Evolutionary conservation across 2,888 invertebrate species (phyloP).

Genomic region (Stegana nigrithorax): DNA sequence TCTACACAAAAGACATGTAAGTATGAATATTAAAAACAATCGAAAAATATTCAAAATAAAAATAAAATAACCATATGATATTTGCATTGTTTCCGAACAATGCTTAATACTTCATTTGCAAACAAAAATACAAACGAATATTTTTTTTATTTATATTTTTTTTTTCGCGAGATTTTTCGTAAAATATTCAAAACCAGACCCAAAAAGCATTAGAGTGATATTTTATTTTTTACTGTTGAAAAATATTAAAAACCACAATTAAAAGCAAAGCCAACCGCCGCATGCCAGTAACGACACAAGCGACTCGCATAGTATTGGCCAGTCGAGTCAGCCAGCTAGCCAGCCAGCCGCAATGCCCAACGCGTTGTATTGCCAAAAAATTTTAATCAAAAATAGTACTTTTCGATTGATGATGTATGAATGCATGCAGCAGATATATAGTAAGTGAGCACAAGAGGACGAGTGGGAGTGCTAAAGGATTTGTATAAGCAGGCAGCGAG

Average conservation of each 20-base stretch:
- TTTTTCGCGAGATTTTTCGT: conserved; percentile 29
- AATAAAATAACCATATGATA: conserved; percentile 49
- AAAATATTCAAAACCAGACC: conserved; percentile 46
- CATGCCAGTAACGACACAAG: conserved; percentile 1
- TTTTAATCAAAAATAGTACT: conserved; percentile 63
- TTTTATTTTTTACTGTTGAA: conserved; percentile 17
- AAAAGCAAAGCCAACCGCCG: conserved; percentile 33
- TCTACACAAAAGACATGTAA: conserved; percentile 4
- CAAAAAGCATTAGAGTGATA: conserved; percentile 31
- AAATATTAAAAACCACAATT: conserved; percentile 58
- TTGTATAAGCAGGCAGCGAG: conserved; percentile 14
- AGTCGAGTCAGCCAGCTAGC: background rate
- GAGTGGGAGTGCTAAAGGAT: conserved; percentile 19
- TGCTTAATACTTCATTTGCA: conserved; percentile 8
- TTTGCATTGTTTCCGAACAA: conserved; percentile 35
- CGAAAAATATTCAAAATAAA: conserved; percentile 27
- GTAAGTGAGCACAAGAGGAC: too few relatives aligned
- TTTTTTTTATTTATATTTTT: conserved; percentile 13
- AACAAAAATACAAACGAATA: conserved; percentile 7
- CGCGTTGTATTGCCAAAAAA: conserved; percentile 37
- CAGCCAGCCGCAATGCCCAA: background rate
- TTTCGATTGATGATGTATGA: conserved; percentile 58
- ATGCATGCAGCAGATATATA: too few relatives aligned
- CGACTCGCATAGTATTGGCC: conserved; percentile 1
- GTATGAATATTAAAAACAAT: conserved; percentile 54